phyloP scores from a whole-genome alignment of 2,888 invertebrate species.

The Opisthograptis luteolata region DNA sequence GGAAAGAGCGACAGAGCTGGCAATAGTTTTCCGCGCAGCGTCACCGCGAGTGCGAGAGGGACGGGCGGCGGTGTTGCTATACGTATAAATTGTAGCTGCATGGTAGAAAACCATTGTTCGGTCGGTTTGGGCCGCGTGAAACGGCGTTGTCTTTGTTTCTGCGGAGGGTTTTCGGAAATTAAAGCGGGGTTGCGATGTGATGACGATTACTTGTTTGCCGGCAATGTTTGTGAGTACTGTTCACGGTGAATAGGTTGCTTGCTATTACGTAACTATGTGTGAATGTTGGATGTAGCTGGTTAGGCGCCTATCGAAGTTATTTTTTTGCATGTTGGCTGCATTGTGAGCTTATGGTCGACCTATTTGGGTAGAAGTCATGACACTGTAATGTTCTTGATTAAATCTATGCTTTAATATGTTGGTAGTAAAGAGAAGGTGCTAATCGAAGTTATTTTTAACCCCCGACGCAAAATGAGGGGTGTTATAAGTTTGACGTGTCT shows the following conservation, averaged over 20 bases:
- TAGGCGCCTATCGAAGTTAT: no score
- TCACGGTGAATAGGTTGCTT: conserved; percentile 18
- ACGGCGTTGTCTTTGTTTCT: conserved; percentile 75
- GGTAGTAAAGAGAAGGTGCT: no score
- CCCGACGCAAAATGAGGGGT: no score
- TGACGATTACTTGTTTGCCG: conserved; percentile 74
- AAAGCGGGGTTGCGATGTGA: conserved; percentile 73
- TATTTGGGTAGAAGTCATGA: no score
- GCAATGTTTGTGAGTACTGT: conserved; percentile 46
- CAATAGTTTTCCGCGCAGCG: conserved; percentile 8
- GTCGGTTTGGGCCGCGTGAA: conserved; percentile 81
- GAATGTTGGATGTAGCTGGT: neutral
- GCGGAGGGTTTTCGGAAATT: conserved; percentile 78
- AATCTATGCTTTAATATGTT: no score
- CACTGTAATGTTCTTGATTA: no score
- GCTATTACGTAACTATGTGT: conserved; percentile 6
- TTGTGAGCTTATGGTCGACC: no score
- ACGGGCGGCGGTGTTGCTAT: conserved; percentile 61
- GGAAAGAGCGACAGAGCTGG: conserved; percentile 27
- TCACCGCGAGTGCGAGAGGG: conserved; percentile 52
- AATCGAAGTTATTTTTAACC: no score
- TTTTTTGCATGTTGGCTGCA: no score
- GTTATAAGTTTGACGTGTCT: no score
- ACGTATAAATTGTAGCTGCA: conserved; percentile 61
- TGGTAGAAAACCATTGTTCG: conserved; percentile 72